Conservation (phyloP, 2,113 vertebrate species). For the Leucopsar rothschildi region DNA sequence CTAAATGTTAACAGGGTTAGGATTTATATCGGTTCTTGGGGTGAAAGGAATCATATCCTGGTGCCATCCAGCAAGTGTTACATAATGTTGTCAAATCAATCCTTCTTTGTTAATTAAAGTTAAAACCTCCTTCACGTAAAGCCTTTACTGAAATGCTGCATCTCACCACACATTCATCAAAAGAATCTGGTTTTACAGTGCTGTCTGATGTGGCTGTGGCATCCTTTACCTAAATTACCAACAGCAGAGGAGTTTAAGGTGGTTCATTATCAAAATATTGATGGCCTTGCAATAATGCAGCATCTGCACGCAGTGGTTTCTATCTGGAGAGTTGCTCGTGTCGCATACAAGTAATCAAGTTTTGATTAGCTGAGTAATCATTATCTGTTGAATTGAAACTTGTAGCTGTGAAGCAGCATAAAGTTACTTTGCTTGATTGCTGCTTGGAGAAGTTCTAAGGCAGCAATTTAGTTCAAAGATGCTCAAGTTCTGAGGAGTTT, state of each 20-base stretch:
- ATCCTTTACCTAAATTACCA: background rate
- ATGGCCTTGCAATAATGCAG: background rate
- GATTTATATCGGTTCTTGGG: background rate
- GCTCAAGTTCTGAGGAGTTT: background rate
- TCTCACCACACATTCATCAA: rapidly evolving
- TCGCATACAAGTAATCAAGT: background rate
- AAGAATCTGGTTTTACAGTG: background rate
- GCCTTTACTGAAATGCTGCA: background rate
- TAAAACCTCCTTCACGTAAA: background rate
- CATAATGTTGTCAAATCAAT: rapidly evolving
- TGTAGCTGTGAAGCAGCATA: background rate
- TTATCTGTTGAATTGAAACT: background rate
- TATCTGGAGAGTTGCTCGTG: background rate
- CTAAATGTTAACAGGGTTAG: background rate
- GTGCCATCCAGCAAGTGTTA: background rate
- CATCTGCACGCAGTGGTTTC: background rate
- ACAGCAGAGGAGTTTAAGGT: background rate
- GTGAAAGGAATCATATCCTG: background rate
- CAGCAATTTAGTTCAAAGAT: background rate
- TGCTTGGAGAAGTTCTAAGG: background rate
- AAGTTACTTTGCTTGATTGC: background rate
- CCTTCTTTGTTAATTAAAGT: background rate
- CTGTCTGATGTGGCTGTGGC: background rate
- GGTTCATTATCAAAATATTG: background rate
- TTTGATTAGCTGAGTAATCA: background rate